Conservation (phyloP, 37 sponge, comb jelly and placozoan species). For the Diacarnus erythraeanus region DNA sequence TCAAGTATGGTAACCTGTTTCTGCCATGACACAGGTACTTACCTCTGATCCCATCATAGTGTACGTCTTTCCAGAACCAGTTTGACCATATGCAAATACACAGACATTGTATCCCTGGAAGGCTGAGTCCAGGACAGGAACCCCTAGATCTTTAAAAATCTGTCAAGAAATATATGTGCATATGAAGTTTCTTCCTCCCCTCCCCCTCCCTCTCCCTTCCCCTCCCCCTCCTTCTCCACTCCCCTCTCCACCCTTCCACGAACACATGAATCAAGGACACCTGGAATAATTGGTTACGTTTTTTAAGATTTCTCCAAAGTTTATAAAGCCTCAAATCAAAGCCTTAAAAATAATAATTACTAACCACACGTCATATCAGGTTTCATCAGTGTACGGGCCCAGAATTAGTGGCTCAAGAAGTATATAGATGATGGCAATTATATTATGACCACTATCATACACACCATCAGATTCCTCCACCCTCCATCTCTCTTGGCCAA, state of each 20-base stretch:
- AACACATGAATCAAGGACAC: background rate
- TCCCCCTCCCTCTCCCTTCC: background rate
- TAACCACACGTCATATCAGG: too few species aligned
- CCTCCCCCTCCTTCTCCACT: background rate
- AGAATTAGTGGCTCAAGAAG: too few species aligned
- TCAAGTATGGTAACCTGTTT: background rate
- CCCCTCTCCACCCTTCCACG: background rate
- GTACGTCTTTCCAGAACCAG: slow-evolving; percentile 90
- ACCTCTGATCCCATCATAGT: slow-evolving; percentile 90
- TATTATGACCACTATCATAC: too few species aligned
- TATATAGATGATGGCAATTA: too few species aligned
- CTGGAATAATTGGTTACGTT: too few species aligned
- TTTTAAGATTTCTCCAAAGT: too few species aligned
- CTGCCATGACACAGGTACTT: too few species aligned
- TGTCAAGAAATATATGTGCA: slow-evolving; percentile 2
- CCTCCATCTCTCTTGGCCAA: background rate
- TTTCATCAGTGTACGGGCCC: too few species aligned
- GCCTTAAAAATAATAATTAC: too few species aligned
- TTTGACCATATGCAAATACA: slow-evolving; percentile 93
- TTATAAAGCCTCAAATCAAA: too few species aligned
- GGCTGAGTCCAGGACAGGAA: slow-evolving; percentile 62
- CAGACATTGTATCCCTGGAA: slow-evolving; percentile 89
- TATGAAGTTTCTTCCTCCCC: too few species aligned
- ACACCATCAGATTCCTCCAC: too few species aligned
- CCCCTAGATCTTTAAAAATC: slow-evolving; percentile 78